Base-by-base conservation (phyloP, 2,888 invertebrate species). In the Catocala fraxini region DNA sequence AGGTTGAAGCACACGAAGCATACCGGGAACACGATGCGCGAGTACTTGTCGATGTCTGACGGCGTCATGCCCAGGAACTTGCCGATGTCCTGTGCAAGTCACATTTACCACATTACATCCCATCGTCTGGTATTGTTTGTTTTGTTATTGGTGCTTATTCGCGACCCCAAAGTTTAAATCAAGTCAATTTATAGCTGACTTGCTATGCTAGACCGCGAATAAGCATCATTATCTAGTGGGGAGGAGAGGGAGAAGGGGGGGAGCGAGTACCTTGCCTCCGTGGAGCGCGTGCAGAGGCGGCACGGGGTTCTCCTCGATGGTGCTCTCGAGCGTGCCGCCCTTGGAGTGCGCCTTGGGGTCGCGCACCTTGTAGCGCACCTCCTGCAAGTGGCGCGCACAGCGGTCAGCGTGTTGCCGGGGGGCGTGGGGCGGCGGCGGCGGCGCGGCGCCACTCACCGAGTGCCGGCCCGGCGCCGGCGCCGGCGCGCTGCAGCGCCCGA, bases 1-100 rank as follows among this genome's bases (percentile, higher is more conserved):
- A 98, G 96, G 95, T 99, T 99, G 96, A 99, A 99, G 94, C 98
- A 97, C 79, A 99, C 97, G 95, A 99, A 99, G 95, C 98, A 97
- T 88, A 98, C 97, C 66, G 99, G 99, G 93, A 99, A 99, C 88
- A 98, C 97, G 93, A 99, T 98, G 88, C 99, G 96, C 76, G 99
- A 98, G 92, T 99, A 99, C 95, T 99, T 99, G 96, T 99, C 99
- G 93, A 99, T 99, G 94, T 98, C 98, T 88, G 98, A 98, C 71
- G 98, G 98, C 85, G 98, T 98, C 85, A 98, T 97, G 85, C 97
- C 97, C 91, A 97, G 96, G 85, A 97, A 95, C 92, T 97, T 97
- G 95, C 97, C 97, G 89, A 97, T 97, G 92, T 98, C 97, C 95
- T 95, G 88, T 15, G 6, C 13, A 79, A 64, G 43, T 15, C 35